Conservation (phyloP, 2,888 invertebrate genomes). For the Drymonia ruficornis region DNA sequence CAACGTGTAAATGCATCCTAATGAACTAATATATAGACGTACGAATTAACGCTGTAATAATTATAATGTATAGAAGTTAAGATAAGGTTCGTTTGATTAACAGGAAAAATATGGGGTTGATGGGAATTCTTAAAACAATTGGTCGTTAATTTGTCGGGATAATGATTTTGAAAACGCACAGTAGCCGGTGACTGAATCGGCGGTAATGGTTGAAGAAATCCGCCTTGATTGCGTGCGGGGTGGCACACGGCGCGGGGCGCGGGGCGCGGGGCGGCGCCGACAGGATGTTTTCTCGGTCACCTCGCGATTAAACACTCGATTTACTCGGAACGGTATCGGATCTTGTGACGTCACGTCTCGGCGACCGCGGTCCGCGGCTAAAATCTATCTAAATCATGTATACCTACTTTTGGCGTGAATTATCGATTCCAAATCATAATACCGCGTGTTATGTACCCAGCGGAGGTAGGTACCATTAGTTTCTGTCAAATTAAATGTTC, state of each 20-base stretch:
- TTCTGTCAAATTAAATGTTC: conserved; percentile 58
- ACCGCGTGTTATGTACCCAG: conserved; percentile 15
- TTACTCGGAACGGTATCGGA: conserved; percentile 2
- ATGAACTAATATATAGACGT: conserved; percentile 10
- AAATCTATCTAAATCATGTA: conserved; percentile 2
- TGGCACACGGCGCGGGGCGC: conserved; percentile 14
- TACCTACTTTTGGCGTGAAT: conserved; percentile 13
- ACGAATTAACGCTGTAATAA: conserved; percentile 10
- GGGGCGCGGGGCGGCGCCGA: conserved; percentile 4
- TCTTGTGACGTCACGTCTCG: conserved; percentile 4
- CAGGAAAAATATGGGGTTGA: conserved; percentile 21
- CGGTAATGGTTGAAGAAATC: conserved; percentile 58
- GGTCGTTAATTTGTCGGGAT: conserved; percentile 39
- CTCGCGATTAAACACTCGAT: conserved; percentile 6
- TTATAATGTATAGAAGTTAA: conserved; percentile 25
- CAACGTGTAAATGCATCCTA: conserved; percentile 19
- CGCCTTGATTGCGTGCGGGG: conserved; percentile 60
- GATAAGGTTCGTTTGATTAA: conserved; percentile 30
- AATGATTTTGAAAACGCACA: conserved; percentile 58
- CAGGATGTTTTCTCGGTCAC: conserved; percentile 6
- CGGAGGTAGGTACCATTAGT: conserved; percentile 51
- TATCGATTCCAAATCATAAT: conserved; percentile 17
- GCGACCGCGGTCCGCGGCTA: not conserved
- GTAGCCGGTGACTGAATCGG: conserved; percentile 55
- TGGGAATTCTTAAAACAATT: conserved; percentile 32